phyloP scores from a whole-genome alignment of 1,140 invertebrate genomes.

The Venustaconcha ellipsiformis region DNA sequence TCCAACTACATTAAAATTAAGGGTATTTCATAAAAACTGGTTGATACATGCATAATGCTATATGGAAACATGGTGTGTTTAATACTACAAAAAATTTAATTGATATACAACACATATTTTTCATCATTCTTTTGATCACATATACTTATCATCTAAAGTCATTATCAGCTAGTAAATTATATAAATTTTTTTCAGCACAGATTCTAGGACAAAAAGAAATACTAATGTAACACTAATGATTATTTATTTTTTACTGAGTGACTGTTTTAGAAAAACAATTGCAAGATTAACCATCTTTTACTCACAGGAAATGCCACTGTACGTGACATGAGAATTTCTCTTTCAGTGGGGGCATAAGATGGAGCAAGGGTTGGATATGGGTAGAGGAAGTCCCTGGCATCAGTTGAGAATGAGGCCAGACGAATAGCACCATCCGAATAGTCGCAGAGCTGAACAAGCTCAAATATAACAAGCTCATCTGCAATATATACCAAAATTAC shows the following conservation, averaged over 20 bases:
- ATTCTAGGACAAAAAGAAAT: too few species aligned
- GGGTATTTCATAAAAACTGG: too few species aligned
- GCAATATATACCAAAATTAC: constrained; percentile 14
- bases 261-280: constrained; percentile 9
- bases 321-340: constrained; percentile 60
- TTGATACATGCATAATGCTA: too few species aligned
- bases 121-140: too few species aligned
- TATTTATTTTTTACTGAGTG: not conserved
- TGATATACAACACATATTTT: too few species aligned
- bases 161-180: too few species aligned
- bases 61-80: too few species aligned
- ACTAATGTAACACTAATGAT: too few species aligned
- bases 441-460: constrained; percentile 61
- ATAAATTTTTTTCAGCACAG: too few species aligned
- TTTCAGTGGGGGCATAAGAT: constrained; percentile 49
- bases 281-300: constrained; percentile 4
- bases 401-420: constrained; percentile 59
- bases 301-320: constrained; percentile 65
- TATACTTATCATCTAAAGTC: too few species aligned
- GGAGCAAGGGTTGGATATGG: constrained; percentile 59
- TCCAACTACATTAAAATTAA: too few species aligned
- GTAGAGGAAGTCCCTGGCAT: constrained; percentile 64
- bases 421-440: constrained; percentile 54
- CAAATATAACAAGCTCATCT: constrained; percentile 64
- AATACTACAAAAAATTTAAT: too few species aligned